phyloP scores from a whole-genome alignment of 1,140 invertebrate species.

The Drosophila azteca region DNA sequence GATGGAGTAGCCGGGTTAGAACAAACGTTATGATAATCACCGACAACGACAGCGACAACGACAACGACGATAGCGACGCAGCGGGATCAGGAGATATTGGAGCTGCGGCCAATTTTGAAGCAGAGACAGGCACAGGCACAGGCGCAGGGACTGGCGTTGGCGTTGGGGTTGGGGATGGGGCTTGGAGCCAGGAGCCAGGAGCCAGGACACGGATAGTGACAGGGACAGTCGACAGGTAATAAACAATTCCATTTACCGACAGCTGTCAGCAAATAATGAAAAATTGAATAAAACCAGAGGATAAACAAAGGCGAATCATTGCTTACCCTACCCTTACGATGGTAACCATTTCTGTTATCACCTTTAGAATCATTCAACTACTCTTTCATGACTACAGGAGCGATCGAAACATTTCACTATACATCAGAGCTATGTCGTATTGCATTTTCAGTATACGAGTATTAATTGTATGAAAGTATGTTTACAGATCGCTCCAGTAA shows the following conservation, averaged over 20 bases:
- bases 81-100: background rate
- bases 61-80: conserved; percentile 19
- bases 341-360: too few relatives aligned
- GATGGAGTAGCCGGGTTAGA: conserved; percentile 28
- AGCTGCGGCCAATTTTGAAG: background rate
- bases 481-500: too few relatives aligned
- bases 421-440: too few relatives aligned
- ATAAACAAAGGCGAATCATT: background rate
- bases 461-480: too few relatives aligned
- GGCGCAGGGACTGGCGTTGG: conserved; percentile 2
- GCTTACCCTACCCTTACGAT: too few relatives aligned
- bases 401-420: too few relatives aligned
- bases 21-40: conserved; percentile 76
- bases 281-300: conserved; percentile 63
- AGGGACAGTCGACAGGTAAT: conserved; percentile 64
- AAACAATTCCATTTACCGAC: conserved; percentile 81
- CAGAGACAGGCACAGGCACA: conserved; percentile 3
- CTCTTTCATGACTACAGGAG: too few relatives aligned
- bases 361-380: too few relatives aligned
- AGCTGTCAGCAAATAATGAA: conserved; percentile 80
- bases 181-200: too few relatives aligned
- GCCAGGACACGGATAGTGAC: conserved; percentile 16
- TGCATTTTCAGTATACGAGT: too few relatives aligned
- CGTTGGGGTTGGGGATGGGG: background rate
- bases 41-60: conserved; percentile 47